Percentiles rank a stretch among this genome's conserved stretches.
Evolutionary conservation across 2,113 vertebrate genomes (phyloP).

Genomic region (Petrocephalus zakoni): DNA sequence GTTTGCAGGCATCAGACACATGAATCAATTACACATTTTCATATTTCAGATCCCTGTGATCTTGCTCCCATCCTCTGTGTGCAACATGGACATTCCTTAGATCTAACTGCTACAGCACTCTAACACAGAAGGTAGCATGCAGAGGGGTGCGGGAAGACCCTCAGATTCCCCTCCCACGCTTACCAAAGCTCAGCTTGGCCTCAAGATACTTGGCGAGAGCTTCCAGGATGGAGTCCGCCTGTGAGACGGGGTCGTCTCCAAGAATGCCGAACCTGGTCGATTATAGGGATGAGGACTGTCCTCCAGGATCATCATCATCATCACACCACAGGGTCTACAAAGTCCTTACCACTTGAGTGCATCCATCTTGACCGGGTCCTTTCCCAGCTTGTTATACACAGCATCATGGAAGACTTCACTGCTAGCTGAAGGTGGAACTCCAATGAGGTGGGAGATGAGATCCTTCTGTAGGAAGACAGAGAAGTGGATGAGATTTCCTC

Average conservation of each 20-base stretch:
- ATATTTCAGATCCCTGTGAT: background rate
- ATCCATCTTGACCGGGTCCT: slow-evolving; percentile 69
- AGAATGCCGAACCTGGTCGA: slow-evolving; percentile 78
- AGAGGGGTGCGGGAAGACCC: background rate
- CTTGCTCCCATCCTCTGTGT: background rate
- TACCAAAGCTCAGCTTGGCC: slow-evolving; percentile 78
- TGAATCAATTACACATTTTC: background rate
- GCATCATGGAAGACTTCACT: slow-evolving; percentile 64
- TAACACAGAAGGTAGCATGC: background rate
- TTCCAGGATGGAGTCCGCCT: slow-evolving; percentile 70
- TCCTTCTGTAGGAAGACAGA: slow-evolving; percentile 65
- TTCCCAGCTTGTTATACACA: slow-evolving; percentile 62
- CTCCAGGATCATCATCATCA: slow-evolving; percentile 31
- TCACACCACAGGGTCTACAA: too few species aligned
- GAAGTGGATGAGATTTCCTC: background rate
- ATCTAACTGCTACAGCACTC: background rate
- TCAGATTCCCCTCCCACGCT: slow-evolving; percentile 24
- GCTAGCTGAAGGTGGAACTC: slow-evolving; percentile 59
- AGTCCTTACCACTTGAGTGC: slow-evolving; percentile 69
- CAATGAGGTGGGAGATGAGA: slow-evolving; percentile 75
- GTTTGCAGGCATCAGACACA: background rate
- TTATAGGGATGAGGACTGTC: slow-evolving; percentile 58
- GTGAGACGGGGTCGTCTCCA: slow-evolving; percentile 72
- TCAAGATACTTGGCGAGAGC: slow-evolving; percentile 85
- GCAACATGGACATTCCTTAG: background rate